These are phyloP conservation scores for Rattus rattus DNA, from an alignment of 2,113 vertebrate genomes.

Conservation along the genomic window DNA sequence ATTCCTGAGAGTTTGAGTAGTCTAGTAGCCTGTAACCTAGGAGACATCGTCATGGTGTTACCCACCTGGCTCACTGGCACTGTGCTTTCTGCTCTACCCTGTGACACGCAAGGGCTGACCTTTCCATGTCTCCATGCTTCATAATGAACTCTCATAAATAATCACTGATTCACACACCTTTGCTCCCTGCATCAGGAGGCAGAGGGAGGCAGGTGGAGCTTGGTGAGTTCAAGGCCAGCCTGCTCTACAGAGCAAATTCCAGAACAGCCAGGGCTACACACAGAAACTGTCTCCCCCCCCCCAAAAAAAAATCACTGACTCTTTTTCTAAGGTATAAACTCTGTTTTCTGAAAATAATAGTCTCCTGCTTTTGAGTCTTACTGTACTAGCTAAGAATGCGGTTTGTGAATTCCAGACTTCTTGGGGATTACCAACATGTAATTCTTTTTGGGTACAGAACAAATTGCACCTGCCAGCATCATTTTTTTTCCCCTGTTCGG, in stretches of 20 bases:
- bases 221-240: background rate
- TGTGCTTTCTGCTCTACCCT: background rate
- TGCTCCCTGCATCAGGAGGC: background rate
- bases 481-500: background rate
- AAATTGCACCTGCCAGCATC: background rate
- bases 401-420: background rate
- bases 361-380: background rate
- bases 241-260: background rate
- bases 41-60: background rate
- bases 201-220: background rate
- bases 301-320: background rate
- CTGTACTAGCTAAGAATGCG: background rate
- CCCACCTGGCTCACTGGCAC: background rate
- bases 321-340: conserved; percentile 50
- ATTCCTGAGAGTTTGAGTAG: conserved; percentile 7
- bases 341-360: conserved; percentile 13
- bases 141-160: background rate
- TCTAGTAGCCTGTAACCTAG: background rate
- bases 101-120: background rate
- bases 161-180: background rate
- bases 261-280: background rate
- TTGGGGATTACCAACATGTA: background rate
- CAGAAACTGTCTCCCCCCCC: background rate
- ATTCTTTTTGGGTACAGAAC: background rate
- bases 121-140: conserved; percentile 4